Percentiles rank a stretch among this genome's conserved stretches.
Conservation (phyloP, 2,888 invertebrate species). For the Ophion obscuratus region DNA sequence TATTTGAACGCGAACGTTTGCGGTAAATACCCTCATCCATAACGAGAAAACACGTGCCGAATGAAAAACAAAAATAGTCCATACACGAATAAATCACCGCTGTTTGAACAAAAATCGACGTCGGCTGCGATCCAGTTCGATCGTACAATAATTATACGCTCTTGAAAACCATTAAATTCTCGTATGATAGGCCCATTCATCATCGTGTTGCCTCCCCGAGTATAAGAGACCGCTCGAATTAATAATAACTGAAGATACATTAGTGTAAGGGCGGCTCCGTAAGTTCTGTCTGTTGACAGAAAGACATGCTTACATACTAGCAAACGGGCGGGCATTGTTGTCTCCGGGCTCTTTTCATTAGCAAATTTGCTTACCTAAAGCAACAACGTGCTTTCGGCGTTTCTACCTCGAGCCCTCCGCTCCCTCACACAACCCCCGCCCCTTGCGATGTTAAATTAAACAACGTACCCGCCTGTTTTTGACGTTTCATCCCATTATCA, state of each 20-base stretch:
- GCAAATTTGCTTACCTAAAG: constrained; percentile 33
- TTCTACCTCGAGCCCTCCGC: neutral
- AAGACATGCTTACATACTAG: constrained; percentile 19
- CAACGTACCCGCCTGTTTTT: constrained; percentile 13
- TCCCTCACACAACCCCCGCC: neutral
- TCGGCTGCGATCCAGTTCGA: neutral
- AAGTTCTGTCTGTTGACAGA: constrained; percentile 32
- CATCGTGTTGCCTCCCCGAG: neutral
- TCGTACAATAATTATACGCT: constrained; percentile 29
- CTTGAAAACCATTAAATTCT: constrained; percentile 41
- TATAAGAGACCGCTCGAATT: constrained; percentile 18
- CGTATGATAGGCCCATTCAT: constrained; percentile 30
- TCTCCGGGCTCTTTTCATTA: constrained; percentile 27
- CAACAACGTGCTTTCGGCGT: constrained; percentile 4
- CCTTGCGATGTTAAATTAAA: neutral
- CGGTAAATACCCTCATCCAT: neutral
- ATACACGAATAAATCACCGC: neutral
- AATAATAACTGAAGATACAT: constrained; percentile 47
- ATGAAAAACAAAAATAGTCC: neutral
- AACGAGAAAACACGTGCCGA: neutral
- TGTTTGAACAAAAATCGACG: constrained; percentile 5
- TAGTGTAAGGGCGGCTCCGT: constrained; percentile 37
- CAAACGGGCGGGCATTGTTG: constrained; percentile 21
- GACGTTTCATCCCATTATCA: neutral
- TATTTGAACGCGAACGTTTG: no score